Base-by-base conservation (phyloP, 2,113 vertebrate genomes). In the Engraulis encrasicolus region DNA sequence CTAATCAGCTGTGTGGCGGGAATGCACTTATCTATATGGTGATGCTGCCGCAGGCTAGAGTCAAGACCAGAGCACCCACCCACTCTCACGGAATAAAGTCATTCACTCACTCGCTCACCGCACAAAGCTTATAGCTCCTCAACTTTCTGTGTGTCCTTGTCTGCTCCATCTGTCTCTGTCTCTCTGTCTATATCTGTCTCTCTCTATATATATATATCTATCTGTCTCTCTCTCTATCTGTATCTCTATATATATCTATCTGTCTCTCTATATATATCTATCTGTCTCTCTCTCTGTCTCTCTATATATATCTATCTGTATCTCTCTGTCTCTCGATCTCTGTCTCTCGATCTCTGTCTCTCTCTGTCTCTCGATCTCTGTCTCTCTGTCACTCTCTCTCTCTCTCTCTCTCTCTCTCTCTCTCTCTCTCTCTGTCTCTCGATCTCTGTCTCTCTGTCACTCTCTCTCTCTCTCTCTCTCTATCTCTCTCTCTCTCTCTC, bases 1-100 rank as follows among this genome's bases (percentile, higher is more conserved):
- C 61, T 61, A 81, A 83, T 88, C 83, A 82, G 54, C 78, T 74
- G 58, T 49, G 71, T 6, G 74, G 34, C 37, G 74, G 79, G 50
- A 23, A 66, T 6, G 85, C 84, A 49, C 52, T 23, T 82, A 34
- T 36, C 19, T 52, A 1, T 37, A 15, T 54, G n/a, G 50, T 11
- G 66, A 74, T 31, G 66, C 17, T 66, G 58, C 66, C 66, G 27
- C 66, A 36, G 66, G 66, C 66, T 74, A 74, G 34, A 74, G 27
- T 3, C 14, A 17, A 11, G 31, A 27, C 61, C 61, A 31, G 11
- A 74, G 66, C 66, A 74, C 31, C 40, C 40, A 45, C 40, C 9
- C 40, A 45, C 40, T 45, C 40, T 45, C 40, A 45, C 40, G 3
- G 4, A 45, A 3, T 45, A 3, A 45, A 3, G 40, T 45, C 40